A percentile compares a stretch with the other conserved stretches of the same genome.
These are phyloP conservation scores for Poecilia latipinna DNA, from an alignment of 2,113 vertebrate species.

Conservation along the genomic window DNA sequence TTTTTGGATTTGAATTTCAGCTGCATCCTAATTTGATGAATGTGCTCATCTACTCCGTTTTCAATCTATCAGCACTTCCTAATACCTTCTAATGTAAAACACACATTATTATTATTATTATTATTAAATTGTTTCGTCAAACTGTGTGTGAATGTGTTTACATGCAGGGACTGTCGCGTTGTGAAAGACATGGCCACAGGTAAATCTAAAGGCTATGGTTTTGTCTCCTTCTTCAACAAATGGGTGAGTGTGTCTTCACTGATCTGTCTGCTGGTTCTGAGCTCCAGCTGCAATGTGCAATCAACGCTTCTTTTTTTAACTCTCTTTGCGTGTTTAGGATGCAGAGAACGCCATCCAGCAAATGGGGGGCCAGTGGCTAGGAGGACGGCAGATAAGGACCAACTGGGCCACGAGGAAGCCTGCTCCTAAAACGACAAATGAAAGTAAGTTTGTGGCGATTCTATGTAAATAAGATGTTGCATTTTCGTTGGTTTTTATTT, in stretches of 20 bases:
- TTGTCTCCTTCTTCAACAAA: conserved; percentile 99
- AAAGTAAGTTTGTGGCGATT: conserved; percentile 80
- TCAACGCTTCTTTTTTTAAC: neutral
- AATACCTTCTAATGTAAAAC: too few species aligned
- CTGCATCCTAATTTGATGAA: too few species aligned
- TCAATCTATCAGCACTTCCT: too few species aligned
- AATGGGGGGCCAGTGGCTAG: conserved; percentile 98
- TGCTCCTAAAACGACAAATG: conserved; percentile 91
- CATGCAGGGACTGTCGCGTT: conserved; percentile 90
- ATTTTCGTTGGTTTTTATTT: too few species aligned
- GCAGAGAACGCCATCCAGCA: conserved; percentile 97
- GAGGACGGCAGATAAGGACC: conserved; percentile 96
- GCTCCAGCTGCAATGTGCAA: neutral
- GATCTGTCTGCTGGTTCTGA: neutral
- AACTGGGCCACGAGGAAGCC: conserved; percentile 99
- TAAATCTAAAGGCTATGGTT: conserved; percentile 98
- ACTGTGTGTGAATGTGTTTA: neutral
- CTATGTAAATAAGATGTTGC: too few species aligned
- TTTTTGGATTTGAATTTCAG: too few species aligned
- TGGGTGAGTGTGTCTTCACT: conserved; percentile 85
- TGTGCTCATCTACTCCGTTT: too few species aligned
- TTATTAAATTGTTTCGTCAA: neutral
- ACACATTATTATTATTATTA: neutral
- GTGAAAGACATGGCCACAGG: conserved; percentile 99
- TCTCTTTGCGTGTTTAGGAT: conserved; percentile 78